A percentile compares a stretch with the other conserved stretches of the same genome.
phyloP scores from a whole-genome alignment of 1,140 invertebrate genomes.

The Conopomorpha cramerella region DNA sequence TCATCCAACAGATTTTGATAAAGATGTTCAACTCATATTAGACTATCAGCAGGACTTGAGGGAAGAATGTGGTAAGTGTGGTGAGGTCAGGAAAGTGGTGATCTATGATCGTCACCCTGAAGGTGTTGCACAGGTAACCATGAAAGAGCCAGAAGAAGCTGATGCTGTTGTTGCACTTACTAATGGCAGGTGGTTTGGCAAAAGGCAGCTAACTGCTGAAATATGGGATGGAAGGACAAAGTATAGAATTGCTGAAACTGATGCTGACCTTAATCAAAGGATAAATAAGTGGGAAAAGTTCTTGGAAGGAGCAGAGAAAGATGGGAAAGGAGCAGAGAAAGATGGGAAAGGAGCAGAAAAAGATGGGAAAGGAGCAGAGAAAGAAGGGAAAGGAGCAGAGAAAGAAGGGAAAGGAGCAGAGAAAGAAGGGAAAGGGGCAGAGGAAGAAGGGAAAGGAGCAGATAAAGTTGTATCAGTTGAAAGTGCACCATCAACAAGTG shows the following conservation, averaged over 20 bases:
- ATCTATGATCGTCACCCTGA: constrained; percentile 95
- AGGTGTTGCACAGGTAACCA: constrained; percentile 91
- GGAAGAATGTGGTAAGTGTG: constrained; percentile 89
- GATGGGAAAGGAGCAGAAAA: no score
- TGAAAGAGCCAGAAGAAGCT: constrained; percentile 88
- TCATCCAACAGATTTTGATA: constrained; percentile 86
- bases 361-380: no score
- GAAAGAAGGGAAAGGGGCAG: no score
- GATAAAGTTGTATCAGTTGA: no score
- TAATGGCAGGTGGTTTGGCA: constrained; percentile 91
- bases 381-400: no score
- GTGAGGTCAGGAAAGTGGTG: constrained; percentile 88
- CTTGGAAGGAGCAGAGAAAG: constrained; percentile 62
- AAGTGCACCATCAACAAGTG: no score
- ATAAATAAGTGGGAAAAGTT: constrained; percentile 89
- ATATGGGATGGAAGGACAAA: constrained; percentile 97
- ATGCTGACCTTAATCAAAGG: constrained; percentile 81
- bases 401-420: no score
- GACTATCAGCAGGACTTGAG: constrained; percentile 91
- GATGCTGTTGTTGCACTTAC: constrained; percentile 87
- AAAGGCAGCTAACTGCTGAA: constrained; percentile 81
- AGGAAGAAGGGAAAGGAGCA: no score
- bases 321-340: no score
- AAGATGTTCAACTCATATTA: constrained; percentile 84
- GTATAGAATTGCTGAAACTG: constrained; percentile 90